Conservation (phyloP, 1,140 invertebrate genomes). For the Pectinophora gossypiella region DNA sequence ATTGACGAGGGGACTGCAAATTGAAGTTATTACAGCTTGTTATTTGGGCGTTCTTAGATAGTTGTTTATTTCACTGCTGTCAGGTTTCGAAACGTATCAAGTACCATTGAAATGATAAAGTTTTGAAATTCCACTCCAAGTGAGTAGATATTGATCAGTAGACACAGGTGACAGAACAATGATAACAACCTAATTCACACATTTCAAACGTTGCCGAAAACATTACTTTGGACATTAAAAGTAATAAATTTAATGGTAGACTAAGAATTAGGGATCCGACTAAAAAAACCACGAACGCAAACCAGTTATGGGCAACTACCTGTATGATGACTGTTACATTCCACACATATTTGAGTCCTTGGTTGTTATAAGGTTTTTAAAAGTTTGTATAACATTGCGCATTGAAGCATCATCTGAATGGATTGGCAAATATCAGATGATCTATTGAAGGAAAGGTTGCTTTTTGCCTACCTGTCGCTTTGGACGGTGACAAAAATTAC, state of each 20-base stretch:
- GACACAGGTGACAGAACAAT: background rate
- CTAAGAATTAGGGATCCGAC: constrained; percentile 23
- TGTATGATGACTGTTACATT: constrained; percentile 31
- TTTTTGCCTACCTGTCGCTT: background rate
- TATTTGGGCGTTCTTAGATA: too few species aligned
- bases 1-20: background rate
- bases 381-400: too few species aligned
- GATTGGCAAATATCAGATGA: background rate
- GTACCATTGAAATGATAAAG: background rate
- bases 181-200: background rate
- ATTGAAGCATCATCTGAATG: background rate
- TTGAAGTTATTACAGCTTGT: too few species aligned
- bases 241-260: constrained; percentile 22
- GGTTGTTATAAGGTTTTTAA: too few species aligned
- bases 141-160: background rate
- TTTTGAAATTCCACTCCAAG: background rate
- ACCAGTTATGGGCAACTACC: constrained; percentile 33
- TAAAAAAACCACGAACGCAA: constrained; percentile 23
- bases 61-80: too few species aligned
- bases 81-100: background rate
- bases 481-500: background rate
- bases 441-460: background rate
- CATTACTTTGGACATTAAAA: constrained; percentile 14
- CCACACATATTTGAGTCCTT: constrained; percentile 26
- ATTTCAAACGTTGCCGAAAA: background rate